Conservation (phyloP, 1,140 invertebrate genomes). For the Anoplophora glabripennis region DNA sequence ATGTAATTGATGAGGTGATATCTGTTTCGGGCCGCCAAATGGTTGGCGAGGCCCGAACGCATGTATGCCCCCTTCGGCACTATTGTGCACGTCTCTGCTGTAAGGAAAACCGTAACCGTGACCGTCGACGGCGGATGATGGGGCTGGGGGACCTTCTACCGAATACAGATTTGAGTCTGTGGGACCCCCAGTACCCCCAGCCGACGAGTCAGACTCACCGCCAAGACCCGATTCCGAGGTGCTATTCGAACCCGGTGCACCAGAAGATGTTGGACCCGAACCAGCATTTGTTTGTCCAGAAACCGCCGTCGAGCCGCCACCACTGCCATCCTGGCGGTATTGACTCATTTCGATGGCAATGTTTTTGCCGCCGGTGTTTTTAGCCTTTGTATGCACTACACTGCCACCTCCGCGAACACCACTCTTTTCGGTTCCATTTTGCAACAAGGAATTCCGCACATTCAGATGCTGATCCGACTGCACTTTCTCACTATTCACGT, state of each 20-base stretch:
- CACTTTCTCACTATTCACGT: slow-evolving; percentile 59
- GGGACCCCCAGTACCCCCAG: slow-evolving; percentile 14
- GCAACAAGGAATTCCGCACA: slow-evolving; percentile 58
- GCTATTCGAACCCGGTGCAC: slow-evolving; percentile 25
- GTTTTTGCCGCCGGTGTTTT: slow-evolving; percentile 46
- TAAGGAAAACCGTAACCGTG: slow-evolving; percentile 42
- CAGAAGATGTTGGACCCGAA: slow-evolving; percentile 29
- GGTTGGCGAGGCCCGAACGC: slow-evolving; percentile 44
- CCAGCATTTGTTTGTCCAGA: slow-evolving; percentile 25
- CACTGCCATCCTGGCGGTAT: slow-evolving; percentile 46
- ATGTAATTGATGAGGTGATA: slow-evolving; percentile 24
- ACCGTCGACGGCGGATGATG: slow-evolving; percentile 32
- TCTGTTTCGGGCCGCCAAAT: slow-evolving; percentile 41
- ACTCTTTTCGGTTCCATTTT: slow-evolving; percentile 56
- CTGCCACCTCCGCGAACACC: slow-evolving; percentile 42
- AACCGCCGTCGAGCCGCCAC: slow-evolving; percentile 32
- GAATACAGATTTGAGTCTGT: slow-evolving; percentile 27
- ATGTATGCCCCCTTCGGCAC: slow-evolving; percentile 35
- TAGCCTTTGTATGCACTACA: slow-evolving; percentile 42
- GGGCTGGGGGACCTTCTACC: slow-evolving; percentile 21
- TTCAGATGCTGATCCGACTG: slow-evolving; percentile 59
- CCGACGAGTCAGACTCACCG: slow-evolving; percentile 20
- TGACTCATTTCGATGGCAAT: slow-evolving; percentile 48
- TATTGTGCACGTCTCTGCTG: slow-evolving; percentile 41
- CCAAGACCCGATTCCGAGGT: slow-evolving; percentile 17